Evolutionary conservation across 2,113 vertebrate species (phyloP).

Genomic region (Brachirus orientalis): DNA sequence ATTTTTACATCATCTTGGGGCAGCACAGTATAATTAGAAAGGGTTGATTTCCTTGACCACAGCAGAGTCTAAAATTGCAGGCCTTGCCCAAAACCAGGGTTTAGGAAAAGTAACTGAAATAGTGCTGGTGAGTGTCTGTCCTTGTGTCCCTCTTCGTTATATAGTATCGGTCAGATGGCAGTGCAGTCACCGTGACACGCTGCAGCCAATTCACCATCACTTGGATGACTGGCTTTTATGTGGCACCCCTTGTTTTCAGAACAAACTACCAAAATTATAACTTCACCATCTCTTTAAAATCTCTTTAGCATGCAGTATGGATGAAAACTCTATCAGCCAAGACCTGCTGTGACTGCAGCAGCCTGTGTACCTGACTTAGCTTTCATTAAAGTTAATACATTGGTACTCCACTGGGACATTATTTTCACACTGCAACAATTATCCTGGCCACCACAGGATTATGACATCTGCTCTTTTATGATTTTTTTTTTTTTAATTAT

Average conservation of each 20-base stretch:
- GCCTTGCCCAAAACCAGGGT: conserved; percentile 64
- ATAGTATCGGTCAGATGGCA: conserved; percentile 72
- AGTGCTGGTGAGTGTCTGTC: conserved; percentile 68
- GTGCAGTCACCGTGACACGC: conserved; percentile 56
- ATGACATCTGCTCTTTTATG: conserved; percentile 9
- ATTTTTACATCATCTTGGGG: conserved; percentile 78
- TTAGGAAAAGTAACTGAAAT: conserved; percentile 77
- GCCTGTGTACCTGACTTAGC: conserved; percentile 3
- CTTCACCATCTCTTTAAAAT: conserved; percentile 67
- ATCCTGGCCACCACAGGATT: neutral
- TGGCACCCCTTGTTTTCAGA: conserved; percentile 73
- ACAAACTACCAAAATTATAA: conserved; percentile 76
- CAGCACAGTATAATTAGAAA: conserved; percentile 81
- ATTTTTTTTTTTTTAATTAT: too few species aligned
- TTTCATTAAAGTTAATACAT: conserved; percentile 7
- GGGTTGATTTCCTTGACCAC: conserved; percentile 79
- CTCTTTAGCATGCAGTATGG: conserved; percentile 68
- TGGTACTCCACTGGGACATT: neutral
- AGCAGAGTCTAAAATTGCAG: conserved; percentile 81
- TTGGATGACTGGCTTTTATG: conserved; percentile 70
- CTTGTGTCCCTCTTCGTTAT: conserved; percentile 60
- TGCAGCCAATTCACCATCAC: conserved; percentile 59
- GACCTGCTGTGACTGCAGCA: conserved; percentile 33
- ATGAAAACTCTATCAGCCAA: conserved; percentile 49
- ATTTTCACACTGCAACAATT: neutral